phyloP scores from a whole-genome alignment of 2,797 vertebrate species.

The Nannoperca obscura region DNA sequence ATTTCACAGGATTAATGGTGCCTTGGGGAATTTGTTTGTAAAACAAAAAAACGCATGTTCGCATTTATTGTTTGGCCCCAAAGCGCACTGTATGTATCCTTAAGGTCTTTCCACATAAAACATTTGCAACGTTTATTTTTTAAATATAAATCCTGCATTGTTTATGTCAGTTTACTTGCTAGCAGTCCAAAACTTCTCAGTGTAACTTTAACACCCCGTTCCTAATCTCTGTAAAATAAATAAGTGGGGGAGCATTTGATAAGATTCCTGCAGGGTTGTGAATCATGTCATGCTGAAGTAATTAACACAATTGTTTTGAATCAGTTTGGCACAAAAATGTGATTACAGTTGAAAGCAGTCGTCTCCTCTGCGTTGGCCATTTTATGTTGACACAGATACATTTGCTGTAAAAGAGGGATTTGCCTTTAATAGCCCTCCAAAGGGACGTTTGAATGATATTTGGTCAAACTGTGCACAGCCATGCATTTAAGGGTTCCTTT shows the following conservation, averaged over 20 bases:
- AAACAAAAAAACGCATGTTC: not conserved
- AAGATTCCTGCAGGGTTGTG: constrained; percentile 7
- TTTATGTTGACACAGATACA: constrained; percentile 35
- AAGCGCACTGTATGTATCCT: not conserved
- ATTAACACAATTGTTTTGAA: constrained; percentile 36
- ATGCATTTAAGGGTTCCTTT: constrained; percentile 13
- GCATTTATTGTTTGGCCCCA: not conserved
- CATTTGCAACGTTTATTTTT: not conserved
- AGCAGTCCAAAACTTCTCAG: not conserved
- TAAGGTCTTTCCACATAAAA: not conserved
- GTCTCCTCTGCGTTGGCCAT: not conserved
- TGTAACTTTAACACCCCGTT: not conserved
- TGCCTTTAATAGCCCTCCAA: constrained; percentile 16
- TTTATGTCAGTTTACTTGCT: not conserved
- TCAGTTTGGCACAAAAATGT: constrained; percentile 29
- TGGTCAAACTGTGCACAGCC: constrained; percentile 1
- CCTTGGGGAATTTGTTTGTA: not conserved
- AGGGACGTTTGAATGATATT: constrained; percentile 15
- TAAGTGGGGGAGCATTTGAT: not conserved
- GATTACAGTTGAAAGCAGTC: constrained; percentile 27
- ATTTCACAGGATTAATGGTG: not conserved
- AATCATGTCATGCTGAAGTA: constrained; percentile 12
- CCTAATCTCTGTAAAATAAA: not conserved
- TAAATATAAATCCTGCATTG: not conserved
- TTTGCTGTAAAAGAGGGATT: constrained; percentile 34